Evolutionary conservation across 2,113 vertebrate genomes (phyloP), one percentile per base, ranked within the genome.

Genomic region (Dromaius novaehollandiae): DNA sequence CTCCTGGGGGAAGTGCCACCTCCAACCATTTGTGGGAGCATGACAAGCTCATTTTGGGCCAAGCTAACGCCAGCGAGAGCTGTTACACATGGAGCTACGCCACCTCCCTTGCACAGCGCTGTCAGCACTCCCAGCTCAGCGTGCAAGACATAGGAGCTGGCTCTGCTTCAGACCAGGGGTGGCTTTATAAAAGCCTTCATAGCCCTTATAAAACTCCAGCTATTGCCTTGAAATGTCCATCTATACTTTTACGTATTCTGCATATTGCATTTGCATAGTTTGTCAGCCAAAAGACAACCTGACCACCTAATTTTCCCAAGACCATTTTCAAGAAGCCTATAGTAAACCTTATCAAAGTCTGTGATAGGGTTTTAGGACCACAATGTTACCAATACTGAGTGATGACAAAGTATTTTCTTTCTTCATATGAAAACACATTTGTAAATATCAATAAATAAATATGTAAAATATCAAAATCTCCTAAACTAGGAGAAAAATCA

Each of bases 151-250:
- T 18, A 48, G 46, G 46, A 48, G 46, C 46, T 48, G 18, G 46
- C 46, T 48, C 46, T 30, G 42, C 42, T 44, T 7, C 42, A 16
- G 30, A 30, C 34, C 71, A 73, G 51, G 11, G 18, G 1, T 46
- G 63, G 13, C 30, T 71, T 48, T 48, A 19, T 48, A 19, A 48
- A 48, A 48, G 18, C 18, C 46, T 46, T 46, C 44, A 18, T 9
- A 48, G 46, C 46, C 46, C 18, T 48, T 48, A 48, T 48, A 48
- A 48, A 8, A 19, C 19, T 7, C 6, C 53, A 89, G 16, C 58
- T 77, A 24, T 51, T 11, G 28, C 63, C 48, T 30, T 0, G 0
- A 30, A 55, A 38, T 9, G 80, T 46, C 36, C 3, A 0, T 4
- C 8, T 21, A 9, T 3, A 11, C 9, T 69, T 38, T 50, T 83